These are phyloP conservation scores for Indicator maculatus DNA, from an alignment of 2,113 vertebrate genomes.

Conservation along the genomic window DNA sequence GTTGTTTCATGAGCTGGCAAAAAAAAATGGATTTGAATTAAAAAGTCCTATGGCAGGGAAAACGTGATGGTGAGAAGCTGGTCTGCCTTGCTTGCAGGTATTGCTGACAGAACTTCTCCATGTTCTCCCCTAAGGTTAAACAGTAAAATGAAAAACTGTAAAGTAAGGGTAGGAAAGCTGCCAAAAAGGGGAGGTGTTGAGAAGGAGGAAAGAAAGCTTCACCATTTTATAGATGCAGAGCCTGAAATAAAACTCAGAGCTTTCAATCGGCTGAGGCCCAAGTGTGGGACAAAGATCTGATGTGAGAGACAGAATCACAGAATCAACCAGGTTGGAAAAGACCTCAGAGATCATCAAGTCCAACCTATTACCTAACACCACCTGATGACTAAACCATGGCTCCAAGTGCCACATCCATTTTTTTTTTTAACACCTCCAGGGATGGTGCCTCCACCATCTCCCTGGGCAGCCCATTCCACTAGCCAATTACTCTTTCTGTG, in stretches of 20 bases:
- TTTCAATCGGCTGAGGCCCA: slow-evolving; percentile 3
- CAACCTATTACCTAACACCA: too few species aligned
- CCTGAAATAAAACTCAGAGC: slow-evolving; percentile 40
- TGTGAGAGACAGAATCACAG: background rate
- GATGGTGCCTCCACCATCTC: too few species aligned
- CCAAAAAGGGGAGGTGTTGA: slow-evolving; percentile 38
- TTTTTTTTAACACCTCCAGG: too few species aligned
- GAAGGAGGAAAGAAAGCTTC: slow-evolving; percentile 26
- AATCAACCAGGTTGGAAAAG: too few species aligned
- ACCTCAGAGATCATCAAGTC: too few species aligned
- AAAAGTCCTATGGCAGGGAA: slow-evolving; percentile 38
- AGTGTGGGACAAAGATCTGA: background rate
- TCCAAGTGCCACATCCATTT: too few species aligned
- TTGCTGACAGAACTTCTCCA: background rate
- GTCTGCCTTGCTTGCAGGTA: slow-evolving; percentile 26
- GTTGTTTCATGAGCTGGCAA: slow-evolving; percentile 43
- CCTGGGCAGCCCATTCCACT: too few species aligned
- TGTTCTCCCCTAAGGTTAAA: slow-evolving; percentile 38
- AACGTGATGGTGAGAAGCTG: slow-evolving; percentile 21
- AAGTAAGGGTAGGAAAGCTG: slow-evolving; percentile 45
- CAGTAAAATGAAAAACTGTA: slow-evolving; percentile 17
- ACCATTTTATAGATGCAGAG: background rate
- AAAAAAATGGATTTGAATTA: slow-evolving; percentile 50
- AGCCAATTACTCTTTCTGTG: too few species aligned
- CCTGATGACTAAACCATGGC: too few species aligned